These are phyloP conservation scores for Caradrina kadenii DNA, from an alignment of 2,888 invertebrate genomes.

Conservation along the genomic window DNA sequence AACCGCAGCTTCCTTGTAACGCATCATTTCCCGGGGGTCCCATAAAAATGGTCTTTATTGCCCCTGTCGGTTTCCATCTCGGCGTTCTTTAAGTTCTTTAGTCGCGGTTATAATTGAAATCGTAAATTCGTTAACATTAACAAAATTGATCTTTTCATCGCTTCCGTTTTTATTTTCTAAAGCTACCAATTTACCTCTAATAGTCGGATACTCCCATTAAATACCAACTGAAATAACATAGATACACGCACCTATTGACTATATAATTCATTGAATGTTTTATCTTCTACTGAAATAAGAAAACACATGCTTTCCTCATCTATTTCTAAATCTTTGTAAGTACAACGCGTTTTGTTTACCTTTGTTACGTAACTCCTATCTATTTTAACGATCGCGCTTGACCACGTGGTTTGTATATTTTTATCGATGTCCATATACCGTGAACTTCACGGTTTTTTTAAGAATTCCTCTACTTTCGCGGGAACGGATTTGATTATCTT, in stretches of 20 bases:
- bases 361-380: slow-evolving; percentile 54
- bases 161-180: slow-evolving; percentile 11
- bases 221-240: slow-evolving; percentile 34
- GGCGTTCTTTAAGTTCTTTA: neutral
- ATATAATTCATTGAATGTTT: slow-evolving; percentile 22
- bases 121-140: neutral
- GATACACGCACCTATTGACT: slow-evolving; percentile 26
- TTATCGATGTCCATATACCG: slow-evolving; percentile 55
- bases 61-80: neutral
- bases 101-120: neutral
- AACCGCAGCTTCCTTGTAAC: slow-evolving; percentile 39
- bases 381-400: slow-evolving; percentile 56
- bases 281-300: slow-evolving; percentile 30
- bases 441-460: slow-evolving; percentile 49
- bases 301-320: slow-evolving; percentile 33
- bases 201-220: slow-evolving; percentile 22
- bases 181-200: slow-evolving; percentile 4
- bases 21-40: slow-evolving; percentile 7
- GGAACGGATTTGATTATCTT: slow-evolving; percentile 11
- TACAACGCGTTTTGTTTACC: slow-evolving; percentile 60
- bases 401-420: slow-evolving; percentile 61
- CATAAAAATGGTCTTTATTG: slow-evolving; percentile 23
- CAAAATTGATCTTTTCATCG: neutral
- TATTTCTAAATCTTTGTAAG: slow-evolving; percentile 41
- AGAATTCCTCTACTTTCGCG: slow-evolving; percentile 28